phyloP scores from a whole-genome alignment of 2,113 vertebrate genomes.

The Ammodytes dubius region DNA sequence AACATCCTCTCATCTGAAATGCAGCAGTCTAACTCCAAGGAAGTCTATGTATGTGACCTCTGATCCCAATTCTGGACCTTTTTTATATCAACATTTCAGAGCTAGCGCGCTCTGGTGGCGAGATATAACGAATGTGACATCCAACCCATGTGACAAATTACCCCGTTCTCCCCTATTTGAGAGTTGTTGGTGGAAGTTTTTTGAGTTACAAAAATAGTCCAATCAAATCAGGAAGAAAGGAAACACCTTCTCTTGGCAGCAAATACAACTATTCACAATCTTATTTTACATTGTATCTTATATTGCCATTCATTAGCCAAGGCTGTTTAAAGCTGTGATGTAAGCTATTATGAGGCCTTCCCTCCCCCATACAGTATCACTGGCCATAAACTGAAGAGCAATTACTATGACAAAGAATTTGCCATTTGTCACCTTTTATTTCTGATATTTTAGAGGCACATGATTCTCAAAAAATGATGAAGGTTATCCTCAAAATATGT shows the following conservation, averaged over 20 bases:
- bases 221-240: slow-evolving; percentile 7
- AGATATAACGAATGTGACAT: too few relatives aligned
- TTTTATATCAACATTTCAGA: too few relatives aligned
- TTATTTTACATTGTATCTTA: slow-evolving; percentile 5
- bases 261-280: slow-evolving; percentile 20
- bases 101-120: too few relatives aligned
- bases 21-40: too few relatives aligned
- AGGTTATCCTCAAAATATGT: not conserved
- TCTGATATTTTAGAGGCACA: slow-evolving; percentile 9
- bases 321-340: slow-evolving; percentile 12
- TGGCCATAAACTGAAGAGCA: slow-evolving; percentile 14
- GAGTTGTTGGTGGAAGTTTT: slow-evolving; percentile 42
- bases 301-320: slow-evolving; percentile 10
- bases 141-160: too few relatives aligned
- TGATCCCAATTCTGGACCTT: too few relatives aligned
- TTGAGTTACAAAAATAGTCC: slow-evolving; percentile 26
- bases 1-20: too few relatives aligned
- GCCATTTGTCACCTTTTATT: not conserved
- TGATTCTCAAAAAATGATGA: not conserved
- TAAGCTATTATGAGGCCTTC: not conserved
- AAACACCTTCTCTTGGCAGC: slow-evolving; percentile 31
- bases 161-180: too few relatives aligned
- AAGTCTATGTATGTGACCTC: too few relatives aligned
- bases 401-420: not conserved
- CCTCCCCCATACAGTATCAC: not conserved